Evolutionary conservation across 2,888 invertebrate genomes (phyloP), one percentile per base, ranked within the genome.

Genomic region (Artemia sinica): DNA sequence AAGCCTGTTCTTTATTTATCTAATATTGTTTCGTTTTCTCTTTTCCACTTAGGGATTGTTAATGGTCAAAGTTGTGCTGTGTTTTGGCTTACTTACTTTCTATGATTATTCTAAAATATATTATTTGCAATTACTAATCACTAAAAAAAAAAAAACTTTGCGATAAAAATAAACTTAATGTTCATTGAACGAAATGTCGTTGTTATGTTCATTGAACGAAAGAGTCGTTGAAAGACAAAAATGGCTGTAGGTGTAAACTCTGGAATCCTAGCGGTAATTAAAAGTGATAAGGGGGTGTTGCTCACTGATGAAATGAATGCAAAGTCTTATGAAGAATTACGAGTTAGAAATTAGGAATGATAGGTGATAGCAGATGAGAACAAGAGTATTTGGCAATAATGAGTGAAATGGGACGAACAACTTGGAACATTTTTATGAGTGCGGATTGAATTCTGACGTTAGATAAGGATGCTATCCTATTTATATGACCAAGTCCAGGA

Each of bases 321-420:
- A 18, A n/a, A n/a, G 18, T 18, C 14, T 58, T 58, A n/a, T 58
- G n/a, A 58, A 18, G 18, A 58, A 18, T 58, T 58, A 58, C 18
- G 58, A 58, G 58, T 58, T 58, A 18, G 58, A 58, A 58, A 58
- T 58, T 58, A 58, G 58, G 58, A 58, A 58, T 58, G 58, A 58
- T 58, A 18, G 58, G 18, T 28, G 28, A 28, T 28, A 58, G 18
- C 18, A 18, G n/a, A 18, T 18, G 58, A 58, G 8, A 18, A 18
- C 58, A 18, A 58, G n/a, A 9, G 58, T 14, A 8, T 58, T 18
- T 9, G 58, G 58, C 58, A 58, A 58, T 58, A 58, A 58, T 18
- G 58, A 58, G 58, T 18, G n/a, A 14, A 18, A 58, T 58, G 18
- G 58, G 58, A 58, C 4, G 28, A 28, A 28, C 58, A 10, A n/a